A percentile compares a stretch with the other conserved stretches of the same genome.
Evolutionary conservation across 2,113 vertebrate genomes (phyloP).

Genomic region (Condylura cristata): DNA sequence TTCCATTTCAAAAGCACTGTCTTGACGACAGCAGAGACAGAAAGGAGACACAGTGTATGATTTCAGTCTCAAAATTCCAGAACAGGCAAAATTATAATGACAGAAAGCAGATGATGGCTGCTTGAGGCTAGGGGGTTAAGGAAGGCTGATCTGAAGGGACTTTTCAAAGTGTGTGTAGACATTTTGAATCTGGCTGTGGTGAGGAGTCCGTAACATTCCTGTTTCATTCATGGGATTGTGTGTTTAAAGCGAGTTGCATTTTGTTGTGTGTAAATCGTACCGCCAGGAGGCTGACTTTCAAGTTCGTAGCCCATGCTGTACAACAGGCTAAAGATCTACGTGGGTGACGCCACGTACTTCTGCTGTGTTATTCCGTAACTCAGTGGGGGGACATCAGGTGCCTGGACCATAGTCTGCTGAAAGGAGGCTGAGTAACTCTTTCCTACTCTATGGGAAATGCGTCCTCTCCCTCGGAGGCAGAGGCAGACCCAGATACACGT

Average conservation of each 20-base stretch:
- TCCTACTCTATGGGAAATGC: neutral
- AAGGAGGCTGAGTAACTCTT: neutral
- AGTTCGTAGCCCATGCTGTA: neutral
- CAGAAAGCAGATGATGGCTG: neutral
- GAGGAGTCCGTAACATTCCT: neutral
- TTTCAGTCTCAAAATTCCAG: neutral
- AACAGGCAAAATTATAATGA: neutral
- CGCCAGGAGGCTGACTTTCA: neutral
- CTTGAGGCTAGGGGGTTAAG: neutral
- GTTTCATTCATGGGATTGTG: neutral
- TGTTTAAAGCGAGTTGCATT: neutral
- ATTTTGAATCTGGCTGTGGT: neutral
- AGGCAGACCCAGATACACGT: neutral
- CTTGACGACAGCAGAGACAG: neutral
- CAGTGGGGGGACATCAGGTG: neutral
- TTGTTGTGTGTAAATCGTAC: neutral
- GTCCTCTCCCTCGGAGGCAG: neutral
- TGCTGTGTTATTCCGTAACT: fast-evolving
- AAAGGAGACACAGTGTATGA: neutral
- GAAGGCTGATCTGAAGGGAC: neutral
- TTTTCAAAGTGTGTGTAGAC: neutral
- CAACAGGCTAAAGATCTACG: neutral
- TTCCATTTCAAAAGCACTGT: neutral
- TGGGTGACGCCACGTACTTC: neutral
- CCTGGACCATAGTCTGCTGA: neutral